These are phyloP conservation scores for Artibeus lituratus DNA, from an alignment of 2,797 vertebrate species.

Conservation along the genomic window DNA sequence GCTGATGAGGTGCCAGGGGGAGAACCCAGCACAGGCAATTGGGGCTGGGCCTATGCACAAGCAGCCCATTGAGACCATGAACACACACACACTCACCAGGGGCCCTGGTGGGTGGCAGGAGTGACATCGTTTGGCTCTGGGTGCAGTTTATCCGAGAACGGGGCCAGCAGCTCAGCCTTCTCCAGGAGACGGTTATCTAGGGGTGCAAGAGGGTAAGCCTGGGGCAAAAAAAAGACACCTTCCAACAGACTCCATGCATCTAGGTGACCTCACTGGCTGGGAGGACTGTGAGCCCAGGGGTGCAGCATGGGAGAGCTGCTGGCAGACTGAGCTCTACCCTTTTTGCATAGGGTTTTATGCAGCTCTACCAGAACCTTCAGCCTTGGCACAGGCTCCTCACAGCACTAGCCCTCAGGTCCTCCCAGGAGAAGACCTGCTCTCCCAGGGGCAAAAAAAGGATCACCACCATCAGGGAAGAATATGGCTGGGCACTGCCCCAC, in stretches of 20 bases:
- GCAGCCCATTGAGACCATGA: neutral
- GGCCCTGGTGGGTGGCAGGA: neutral
- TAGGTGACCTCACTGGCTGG: neutral
- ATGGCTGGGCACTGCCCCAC: neutral
- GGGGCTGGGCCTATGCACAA: neutral
- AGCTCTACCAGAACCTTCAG: neutral
- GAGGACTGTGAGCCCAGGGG: neutral
- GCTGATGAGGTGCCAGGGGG: neutral
- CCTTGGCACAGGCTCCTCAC: neutral
- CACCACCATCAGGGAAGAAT: neutral
- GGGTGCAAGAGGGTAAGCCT: slow-evolving; percentile 8
- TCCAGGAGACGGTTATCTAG: slow-evolving; percentile 87
- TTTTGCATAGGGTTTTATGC: neutral
- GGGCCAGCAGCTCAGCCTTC: slow-evolving; percentile 78
- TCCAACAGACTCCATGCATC: neutral
- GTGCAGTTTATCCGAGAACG: slow-evolving; percentile 78
- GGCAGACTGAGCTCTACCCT: neutral
- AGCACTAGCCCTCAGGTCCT: neutral
- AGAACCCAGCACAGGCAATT: neutral
- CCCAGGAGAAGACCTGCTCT: neutral
- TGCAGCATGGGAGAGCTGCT: neutral
- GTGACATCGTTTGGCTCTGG: neutral
- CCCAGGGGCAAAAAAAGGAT: neutral
- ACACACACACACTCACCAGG: slow-evolving; percentile 53
- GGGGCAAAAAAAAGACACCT: neutral